Evolutionary conservation across 2,113 vertebrate species (phyloP).

Genomic region (Reinhardtius hippoglossoides): DNA sequence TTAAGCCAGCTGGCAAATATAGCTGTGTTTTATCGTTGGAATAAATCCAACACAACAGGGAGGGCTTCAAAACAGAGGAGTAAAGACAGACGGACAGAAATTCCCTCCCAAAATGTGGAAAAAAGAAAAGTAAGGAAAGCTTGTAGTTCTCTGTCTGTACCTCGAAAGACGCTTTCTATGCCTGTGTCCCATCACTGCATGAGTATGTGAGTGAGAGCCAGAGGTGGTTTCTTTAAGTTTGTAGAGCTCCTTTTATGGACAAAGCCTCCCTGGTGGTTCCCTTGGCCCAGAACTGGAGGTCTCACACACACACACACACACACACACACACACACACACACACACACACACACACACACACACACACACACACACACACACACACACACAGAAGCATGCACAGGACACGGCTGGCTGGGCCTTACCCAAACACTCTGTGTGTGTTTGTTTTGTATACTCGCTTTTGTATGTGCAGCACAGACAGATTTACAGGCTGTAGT

Average conservation of each 20-base stretch:
- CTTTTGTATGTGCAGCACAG: conserved; percentile 5
- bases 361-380: conserved; percentile 25
- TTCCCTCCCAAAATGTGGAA: not conserved
- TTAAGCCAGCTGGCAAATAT: conserved; percentile 42
- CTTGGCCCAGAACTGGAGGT: conserved; percentile 62
- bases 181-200: conserved; percentile 42
- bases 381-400: conserved; percentile 5
- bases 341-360: conserved; percentile 17
- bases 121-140: too few species aligned
- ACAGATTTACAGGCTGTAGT: conserved; percentile 29
- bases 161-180: conserved; percentile 38
- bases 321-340: conserved; percentile 33
- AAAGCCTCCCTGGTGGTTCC: conserved; percentile 72
- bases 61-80: conserved; percentile 31
- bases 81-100: conserved; percentile 18
- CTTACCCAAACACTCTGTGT: conserved; percentile 40
- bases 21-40: conserved; percentile 40
- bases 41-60: conserved; percentile 34
- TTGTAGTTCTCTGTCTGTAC: conserved; percentile 14
- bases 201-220: conserved; percentile 29
- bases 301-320: conserved; percentile 44
- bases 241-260: conserved; percentile 80
- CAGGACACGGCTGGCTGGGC: conserved; percentile 63
- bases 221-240: conserved; percentile 65
- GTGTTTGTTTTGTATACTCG: conserved; percentile 20